These are phyloP conservation scores for Columba janthina DNA, from an alignment of 2,113 vertebrate species.

Conservation along the genomic window DNA sequence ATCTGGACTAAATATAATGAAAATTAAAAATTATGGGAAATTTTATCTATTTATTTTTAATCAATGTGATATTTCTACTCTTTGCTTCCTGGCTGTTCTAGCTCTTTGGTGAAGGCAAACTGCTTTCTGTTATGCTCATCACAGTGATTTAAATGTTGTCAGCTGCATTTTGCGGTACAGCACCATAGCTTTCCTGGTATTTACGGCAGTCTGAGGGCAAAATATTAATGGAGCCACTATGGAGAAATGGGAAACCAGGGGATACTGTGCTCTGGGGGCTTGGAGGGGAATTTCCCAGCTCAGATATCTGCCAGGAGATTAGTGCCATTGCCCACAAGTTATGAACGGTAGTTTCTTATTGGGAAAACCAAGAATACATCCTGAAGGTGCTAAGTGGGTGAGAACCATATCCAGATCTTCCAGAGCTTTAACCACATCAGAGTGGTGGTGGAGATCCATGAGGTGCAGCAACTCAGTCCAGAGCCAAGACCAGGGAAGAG, in stretches of 20 bases:
- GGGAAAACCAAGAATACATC: background rate
- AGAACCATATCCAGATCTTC: background rate
- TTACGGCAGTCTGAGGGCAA: background rate
- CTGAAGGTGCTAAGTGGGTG: background rate
- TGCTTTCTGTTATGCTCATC: background rate
- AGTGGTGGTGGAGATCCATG: background rate
- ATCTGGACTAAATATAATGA: background rate
- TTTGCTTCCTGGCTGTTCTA: background rate
- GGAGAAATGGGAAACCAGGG: background rate
- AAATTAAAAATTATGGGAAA: background rate
- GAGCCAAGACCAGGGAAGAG: background rate
- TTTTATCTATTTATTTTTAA: background rate
- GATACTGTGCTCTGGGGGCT: background rate
- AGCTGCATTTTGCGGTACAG: background rate
- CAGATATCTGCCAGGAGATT: background rate
- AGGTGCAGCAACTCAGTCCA: fast-evolving
- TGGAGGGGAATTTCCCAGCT: background rate
- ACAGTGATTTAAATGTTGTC: conserved; percentile 37
- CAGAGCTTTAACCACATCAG: background rate
- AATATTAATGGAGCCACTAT: background rate
- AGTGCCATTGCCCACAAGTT: background rate
- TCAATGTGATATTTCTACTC: background rate
- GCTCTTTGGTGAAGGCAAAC: background rate
- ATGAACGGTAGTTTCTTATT: background rate
- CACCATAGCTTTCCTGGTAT: background rate